Percentiles rank a stretch among this genome's conserved stretches.
These are phyloP conservation scores for Ectemnius cavifrons DNA, from an alignment of 2,888 invertebrate genomes.

Conservation along the genomic window DNA sequence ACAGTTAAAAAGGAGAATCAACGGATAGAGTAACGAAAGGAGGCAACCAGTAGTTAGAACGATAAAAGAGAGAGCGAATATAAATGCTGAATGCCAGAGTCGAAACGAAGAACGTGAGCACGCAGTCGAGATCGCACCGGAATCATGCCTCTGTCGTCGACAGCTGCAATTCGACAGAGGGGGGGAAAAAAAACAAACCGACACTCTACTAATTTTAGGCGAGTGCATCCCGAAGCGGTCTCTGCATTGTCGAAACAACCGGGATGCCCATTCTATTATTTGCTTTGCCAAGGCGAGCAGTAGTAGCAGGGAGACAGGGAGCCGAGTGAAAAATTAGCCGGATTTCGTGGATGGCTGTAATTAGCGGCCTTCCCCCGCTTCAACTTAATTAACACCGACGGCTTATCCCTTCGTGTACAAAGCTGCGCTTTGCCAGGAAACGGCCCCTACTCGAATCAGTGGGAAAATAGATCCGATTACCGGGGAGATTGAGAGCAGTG, in stretches of 20 bases:
- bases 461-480: too few species aligned
- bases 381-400: too few species aligned
- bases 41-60: background rate
- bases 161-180: slow-evolving; percentile 35
- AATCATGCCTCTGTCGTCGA: slow-evolving; percentile 38
- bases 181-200: slow-evolving; percentile 22
- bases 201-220: slow-evolving; percentile 44
- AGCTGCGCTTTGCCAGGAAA: too few species aligned
- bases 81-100: slow-evolving; percentile 22
- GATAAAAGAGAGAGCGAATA: slow-evolving; percentile 5
- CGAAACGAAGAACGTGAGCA: slow-evolving; percentile 15
- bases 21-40: background rate
- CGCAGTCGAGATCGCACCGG: slow-evolving; percentile 28
- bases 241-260: slow-evolving; percentile 25
- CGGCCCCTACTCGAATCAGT: too few species aligned
- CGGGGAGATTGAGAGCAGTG: too few species aligned
- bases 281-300: background rate
- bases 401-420: too few species aligned
- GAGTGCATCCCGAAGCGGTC: background rate
- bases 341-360: background rate
- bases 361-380: background rate
- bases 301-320: background rate
- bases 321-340: slow-evolving; percentile 5
- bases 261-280: slow-evolving; percentile 14
- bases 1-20: slow-evolving; percentile 12